These are phyloP conservation scores for Melieria omissa DNA, from an alignment of 2,888 invertebrate species.

Conservation along the genomic window DNA sequence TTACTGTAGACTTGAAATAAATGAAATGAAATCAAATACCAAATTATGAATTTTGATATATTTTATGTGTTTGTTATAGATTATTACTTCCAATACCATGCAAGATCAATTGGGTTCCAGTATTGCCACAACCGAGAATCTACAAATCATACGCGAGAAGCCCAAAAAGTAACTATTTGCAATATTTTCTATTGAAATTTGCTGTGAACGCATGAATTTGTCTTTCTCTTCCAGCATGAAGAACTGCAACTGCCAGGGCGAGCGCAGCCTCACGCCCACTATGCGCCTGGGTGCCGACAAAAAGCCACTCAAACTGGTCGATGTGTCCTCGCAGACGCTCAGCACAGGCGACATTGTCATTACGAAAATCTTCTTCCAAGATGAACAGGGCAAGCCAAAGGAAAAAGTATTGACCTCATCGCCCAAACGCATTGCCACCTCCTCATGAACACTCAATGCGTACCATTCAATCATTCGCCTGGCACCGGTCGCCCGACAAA, in stretches of 20 bases:
- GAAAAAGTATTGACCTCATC: conserved; percentile 70
- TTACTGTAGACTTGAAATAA: too few relatives aligned
- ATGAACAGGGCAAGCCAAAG: conserved; percentile 70
- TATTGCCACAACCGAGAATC: conserved; percentile 64
- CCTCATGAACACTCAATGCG: too few relatives aligned
- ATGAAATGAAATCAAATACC: too few relatives aligned
- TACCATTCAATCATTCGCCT: too few relatives aligned
- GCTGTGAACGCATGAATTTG: conserved; percentile 1
- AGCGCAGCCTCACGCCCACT: conserved; percentile 57
- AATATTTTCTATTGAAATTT: not conserved
- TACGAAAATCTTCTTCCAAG: conserved; percentile 79
- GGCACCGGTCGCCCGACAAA: too few relatives aligned
- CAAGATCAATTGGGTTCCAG: conserved; percentile 63
- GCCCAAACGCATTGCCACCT: conserved; percentile 64
- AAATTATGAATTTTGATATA: conserved; percentile 19
- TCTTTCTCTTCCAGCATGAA: conserved; percentile 54
- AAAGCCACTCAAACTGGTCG: conserved; percentile 58
- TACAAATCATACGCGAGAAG: conserved; percentile 65
- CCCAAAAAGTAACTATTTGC: conserved; percentile 59
- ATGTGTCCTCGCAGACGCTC: conserved; percentile 81
- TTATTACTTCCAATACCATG: conserved; percentile 62
- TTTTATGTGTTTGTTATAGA: conserved; percentile 48
- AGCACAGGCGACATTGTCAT: conserved; percentile 94
- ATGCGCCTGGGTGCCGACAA: conserved; percentile 47
- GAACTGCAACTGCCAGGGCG: conserved; percentile 63